Base-by-base conservation (phyloP, 2,113 vertebrate species). In the Pedetes capensis region DNA sequence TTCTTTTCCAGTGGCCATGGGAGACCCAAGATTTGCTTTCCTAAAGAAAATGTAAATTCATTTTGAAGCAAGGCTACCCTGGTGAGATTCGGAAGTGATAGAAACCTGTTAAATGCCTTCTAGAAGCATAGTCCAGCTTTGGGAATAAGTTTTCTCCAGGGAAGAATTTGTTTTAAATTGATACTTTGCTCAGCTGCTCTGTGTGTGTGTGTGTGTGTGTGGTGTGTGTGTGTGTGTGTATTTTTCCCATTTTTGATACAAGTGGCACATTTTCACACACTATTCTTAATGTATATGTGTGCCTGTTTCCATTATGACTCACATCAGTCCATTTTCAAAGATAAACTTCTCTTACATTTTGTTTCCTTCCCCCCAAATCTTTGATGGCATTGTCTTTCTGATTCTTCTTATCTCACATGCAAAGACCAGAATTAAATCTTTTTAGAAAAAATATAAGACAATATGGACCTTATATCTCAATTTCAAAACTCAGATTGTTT, bases 41-140 rank as follows among this genome's bases (percentile, higher is more conserved):
- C 91, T 95, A 85, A 91, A 94, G 97, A 97, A 97, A 87, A 87
- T 95, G 97, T 97, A 97, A 97, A 96, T 98, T 97, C 80, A 80
- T 96, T 98, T 98, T 96, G 97, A 97, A 97, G 89, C 81, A 85
- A 79, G 86, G 53, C 93, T 97, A 76, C 75, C 0, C 11, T 94
- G 61, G 68, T 93, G 91, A 96, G 91, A 94, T 96, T 96, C 89
- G 96, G 96, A 98, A 96, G 95, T 94, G 71, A 92, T 92, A 7
- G 7, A 92, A 94, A 92, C 94, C 95, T 95, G 91, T 72, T 95
- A 96, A 95, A 87, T 97, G 95, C 59, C 94, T 89, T 98, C 63
- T 97, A 93, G 97, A 98, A 95, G 93, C 79, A 53, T 22, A 82
- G 59, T 87, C 74, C 95, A 96, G 96, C 93, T 96, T 97, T 97